Evolutionary conservation across 2,797 vertebrate species (phyloP).

Genomic region (Buceros bicornis): DNA sequence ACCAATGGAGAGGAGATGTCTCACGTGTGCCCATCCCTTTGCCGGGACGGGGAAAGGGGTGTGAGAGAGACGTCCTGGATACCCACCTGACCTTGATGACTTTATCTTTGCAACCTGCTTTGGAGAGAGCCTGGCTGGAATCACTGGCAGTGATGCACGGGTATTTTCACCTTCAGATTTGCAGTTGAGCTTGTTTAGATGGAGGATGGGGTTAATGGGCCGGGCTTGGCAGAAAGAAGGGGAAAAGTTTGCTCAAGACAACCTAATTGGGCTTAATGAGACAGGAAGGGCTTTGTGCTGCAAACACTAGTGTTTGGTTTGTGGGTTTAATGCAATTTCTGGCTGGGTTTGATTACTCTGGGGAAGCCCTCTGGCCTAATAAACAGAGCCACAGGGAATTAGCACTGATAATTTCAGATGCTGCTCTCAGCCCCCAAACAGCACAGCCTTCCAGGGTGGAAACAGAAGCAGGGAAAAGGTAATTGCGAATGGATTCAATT

Average conservation of each 20-base stretch:
- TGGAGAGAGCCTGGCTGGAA: background rate
- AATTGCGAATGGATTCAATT: background rate
- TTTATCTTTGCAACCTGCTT: background rate
- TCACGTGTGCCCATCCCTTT: fast-evolving
- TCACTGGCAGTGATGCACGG: background rate
- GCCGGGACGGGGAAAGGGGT: fast-evolving
- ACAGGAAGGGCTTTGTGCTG: slow-evolving; percentile 65
- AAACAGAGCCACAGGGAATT: slow-evolving; percentile 59
- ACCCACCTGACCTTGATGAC: background rate
- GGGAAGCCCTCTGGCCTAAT: slow-evolving; percentile 66
- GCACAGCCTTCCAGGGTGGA: background rate
- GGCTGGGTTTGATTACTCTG: slow-evolving; percentile 60
- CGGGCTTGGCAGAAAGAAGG: slow-evolving; percentile 10
- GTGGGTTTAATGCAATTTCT: slow-evolving; percentile 59
- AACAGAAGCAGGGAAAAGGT: background rate
- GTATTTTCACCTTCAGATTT: slow-evolving; percentile 9
- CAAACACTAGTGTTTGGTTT: slow-evolving; percentile 56
- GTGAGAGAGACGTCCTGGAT: background rate
- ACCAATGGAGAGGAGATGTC: background rate
- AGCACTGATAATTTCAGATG: slow-evolving; percentile 26
- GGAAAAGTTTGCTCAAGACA: slow-evolving; percentile 60
- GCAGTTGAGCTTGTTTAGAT: background rate
- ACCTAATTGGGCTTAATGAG: slow-evolving; percentile 68
- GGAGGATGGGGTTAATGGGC: slow-evolving; percentile 31
- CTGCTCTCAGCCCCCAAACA: slow-evolving; percentile 30